Base-by-base conservation (phyloP, 2,113 vertebrate species). In the Gnathonemus echidnorhynchus region DNA sequence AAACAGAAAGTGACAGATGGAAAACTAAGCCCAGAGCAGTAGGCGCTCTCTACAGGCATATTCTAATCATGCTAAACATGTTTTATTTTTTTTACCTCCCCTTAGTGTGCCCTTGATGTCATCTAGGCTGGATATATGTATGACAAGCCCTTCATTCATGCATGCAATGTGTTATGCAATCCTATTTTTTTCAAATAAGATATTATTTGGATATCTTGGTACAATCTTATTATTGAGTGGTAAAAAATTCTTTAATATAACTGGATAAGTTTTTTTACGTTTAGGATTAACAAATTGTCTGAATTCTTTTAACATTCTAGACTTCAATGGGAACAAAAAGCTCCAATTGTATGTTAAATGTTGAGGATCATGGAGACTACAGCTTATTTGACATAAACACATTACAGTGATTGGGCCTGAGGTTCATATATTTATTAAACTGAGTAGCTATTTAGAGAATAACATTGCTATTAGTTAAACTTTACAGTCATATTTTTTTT, bases 1-100 rank as follows among this genome's bases (percentile, higher is more conserved):
- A 85, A 46, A 85, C 83, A 85, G 83, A 85, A 19, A 85, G 83
- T 85, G 83, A 85, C 83, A 85, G 83, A 83, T 46, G 42, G 83
- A 85, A 85, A 85, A 48, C 42, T 6, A 80, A 48, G 83, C 83
- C 83, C 21, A 24, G 83, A 85, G 83, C 83, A 85, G 42, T 85
- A 85, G 19, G 83, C 21, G 46, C 39, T 48, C 42, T 85, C 83
- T 85, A 42, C 83, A 48, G 83, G 45, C 83, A 48, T 46, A 85
- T 85, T 80, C 83, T 24, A 48, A 46, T 85, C 39, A 85, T n/a
- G 10, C 45, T 42, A 85, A 42, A 48, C 39, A 21, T 3, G 83
- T 85, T 46, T 85, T n/a, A 42, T 46, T 45, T 84, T 84, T 83
- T 42, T 83, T 21, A 45, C 35, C 39, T 83, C 62, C 62, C 62